Conservation (phyloP, 1,140 invertebrate genomes). For the Thaumatotibia leucotreta region DNA sequence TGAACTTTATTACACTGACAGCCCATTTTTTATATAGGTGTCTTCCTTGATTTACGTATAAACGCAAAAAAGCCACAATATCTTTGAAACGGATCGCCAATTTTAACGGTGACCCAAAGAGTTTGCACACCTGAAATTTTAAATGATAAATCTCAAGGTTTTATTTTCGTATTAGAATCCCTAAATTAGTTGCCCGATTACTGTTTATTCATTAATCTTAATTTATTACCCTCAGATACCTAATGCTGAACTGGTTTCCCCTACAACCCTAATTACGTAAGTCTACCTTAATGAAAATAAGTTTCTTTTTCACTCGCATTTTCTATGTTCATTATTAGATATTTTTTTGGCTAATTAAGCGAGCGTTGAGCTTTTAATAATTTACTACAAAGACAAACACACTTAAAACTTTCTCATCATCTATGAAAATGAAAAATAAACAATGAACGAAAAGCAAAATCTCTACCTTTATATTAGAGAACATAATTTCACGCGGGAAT, state of each 20-base stretch:
- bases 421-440: not conserved
- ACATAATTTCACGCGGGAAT: constrained; percentile 12
- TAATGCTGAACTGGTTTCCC: not conserved
- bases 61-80: no score
- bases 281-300: constrained; percentile 5
- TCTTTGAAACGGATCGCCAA: no score
- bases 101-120: not conserved
- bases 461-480: not conserved
- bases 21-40: no score
- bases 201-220: constrained; percentile 6
- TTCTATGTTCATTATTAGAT: not conserved
- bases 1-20: no score
- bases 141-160: not conserved
- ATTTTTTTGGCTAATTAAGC: not conserved
- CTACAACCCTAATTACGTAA: not conserved
- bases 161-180: not conserved
- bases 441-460: not conserved
- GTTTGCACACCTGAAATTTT: not conserved
- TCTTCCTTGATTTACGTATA: no score
- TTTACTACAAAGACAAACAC: not conserved
- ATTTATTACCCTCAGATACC: not conserved
- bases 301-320: not conserved
- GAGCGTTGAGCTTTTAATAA: not conserved
- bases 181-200: not conserved
- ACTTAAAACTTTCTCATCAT: not conserved